These are phyloP conservation scores for Glaucopsyche alexis DNA, from an alignment of 2,888 invertebrate genomes.

Conservation along the genomic window DNA sequence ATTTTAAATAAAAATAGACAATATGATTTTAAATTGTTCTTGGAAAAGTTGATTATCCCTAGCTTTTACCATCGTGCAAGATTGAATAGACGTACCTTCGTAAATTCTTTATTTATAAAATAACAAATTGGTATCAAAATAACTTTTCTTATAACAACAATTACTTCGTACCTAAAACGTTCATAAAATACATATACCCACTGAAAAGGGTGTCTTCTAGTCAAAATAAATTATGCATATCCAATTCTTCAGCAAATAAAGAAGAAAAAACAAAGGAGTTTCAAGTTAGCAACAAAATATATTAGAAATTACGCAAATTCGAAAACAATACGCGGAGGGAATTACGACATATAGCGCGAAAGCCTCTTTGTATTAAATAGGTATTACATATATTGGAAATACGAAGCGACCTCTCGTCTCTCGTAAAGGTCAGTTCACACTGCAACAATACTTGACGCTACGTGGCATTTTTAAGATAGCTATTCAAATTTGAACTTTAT, in stretches of 20 bases:
- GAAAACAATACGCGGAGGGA: not conserved
- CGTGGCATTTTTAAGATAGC: too few species aligned
- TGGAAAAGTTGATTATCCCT: too few species aligned
- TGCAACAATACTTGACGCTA: too few species aligned
- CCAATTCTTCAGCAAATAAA: not conserved
- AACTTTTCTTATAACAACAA: too few species aligned
- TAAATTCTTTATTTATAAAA: too few species aligned
- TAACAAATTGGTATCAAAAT: too few species aligned
- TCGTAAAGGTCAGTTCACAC: not conserved
- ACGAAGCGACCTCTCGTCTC: not conserved
- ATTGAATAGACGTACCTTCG: too few species aligned
- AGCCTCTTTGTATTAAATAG: not conserved
- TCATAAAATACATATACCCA: not conserved
- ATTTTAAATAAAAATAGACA: too few species aligned
- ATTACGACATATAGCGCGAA: not conserved
- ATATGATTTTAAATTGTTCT: too few species aligned
- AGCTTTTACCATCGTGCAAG: too few species aligned
- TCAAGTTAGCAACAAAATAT: not conserved
- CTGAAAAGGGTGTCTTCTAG: not conserved
- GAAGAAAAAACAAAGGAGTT: not conserved
- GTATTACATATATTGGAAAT: not conserved
- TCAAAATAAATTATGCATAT: not conserved
- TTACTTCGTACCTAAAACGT: too few species aligned
- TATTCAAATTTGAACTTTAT: too few species aligned
- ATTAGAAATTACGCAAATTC: constrained; percentile 11